Conservation (phyloP, 2,113 vertebrate genomes). For the Coturnix japonica region DNA sequence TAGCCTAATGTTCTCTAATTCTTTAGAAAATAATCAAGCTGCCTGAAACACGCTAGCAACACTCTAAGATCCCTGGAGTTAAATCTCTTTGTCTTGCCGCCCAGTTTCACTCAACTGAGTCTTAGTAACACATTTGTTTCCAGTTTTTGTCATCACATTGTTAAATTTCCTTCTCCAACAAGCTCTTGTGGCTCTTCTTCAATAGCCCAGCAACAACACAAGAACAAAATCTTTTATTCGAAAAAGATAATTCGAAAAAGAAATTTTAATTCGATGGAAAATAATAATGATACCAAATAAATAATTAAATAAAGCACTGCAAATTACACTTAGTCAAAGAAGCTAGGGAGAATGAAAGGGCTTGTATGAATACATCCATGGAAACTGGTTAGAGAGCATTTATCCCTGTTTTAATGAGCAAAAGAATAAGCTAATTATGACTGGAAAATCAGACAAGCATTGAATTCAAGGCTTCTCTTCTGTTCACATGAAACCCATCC, state of each 20-base stretch:
- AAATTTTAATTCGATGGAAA: not conserved
- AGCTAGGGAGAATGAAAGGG: not conserved
- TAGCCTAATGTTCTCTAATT: not conserved
- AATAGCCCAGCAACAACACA: not conserved
- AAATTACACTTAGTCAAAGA: slow-evolving; percentile 5
- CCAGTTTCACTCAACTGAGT: not conserved
- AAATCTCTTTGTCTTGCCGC: not conserved
- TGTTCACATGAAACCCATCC: not conserved
- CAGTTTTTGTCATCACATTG: not conserved
- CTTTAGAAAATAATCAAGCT: not conserved
- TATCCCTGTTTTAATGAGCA: slow-evolving; percentile 24
- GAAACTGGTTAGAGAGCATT: slow-evolving; percentile 3
- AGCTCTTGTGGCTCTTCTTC: not conserved
- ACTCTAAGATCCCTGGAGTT: not conserved
- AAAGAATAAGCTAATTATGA: not conserved
- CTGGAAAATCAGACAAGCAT: not conserved
- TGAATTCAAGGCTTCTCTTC: not conserved
- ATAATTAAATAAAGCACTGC: not conserved
- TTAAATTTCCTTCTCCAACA: not conserved
- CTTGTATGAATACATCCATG: slow-evolving; percentile 17
- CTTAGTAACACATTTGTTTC: not conserved
- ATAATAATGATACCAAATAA: slow-evolving; percentile 2
- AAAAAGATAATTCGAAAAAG: no score
- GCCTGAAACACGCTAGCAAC: not conserved
- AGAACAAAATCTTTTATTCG: not conserved